phyloP scores from a whole-genome alignment of 2,113 vertebrate species.

The Tauraco erythrolophus region DNA sequence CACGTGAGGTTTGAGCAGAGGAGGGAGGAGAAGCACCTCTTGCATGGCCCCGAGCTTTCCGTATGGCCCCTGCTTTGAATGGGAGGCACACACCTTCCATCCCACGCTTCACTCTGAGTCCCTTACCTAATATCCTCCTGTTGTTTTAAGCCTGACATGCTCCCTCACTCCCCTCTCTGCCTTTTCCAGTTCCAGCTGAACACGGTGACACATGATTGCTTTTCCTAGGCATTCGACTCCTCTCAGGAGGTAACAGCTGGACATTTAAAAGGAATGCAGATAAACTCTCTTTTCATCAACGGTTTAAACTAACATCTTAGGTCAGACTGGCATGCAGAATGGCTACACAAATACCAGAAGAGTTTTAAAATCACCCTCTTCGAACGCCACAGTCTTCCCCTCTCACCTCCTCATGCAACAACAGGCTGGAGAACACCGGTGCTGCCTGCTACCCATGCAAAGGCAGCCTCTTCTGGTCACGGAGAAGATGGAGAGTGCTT shows the following conservation, averaged over 20 bases:
- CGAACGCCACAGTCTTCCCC: background rate
- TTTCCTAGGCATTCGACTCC: background rate
- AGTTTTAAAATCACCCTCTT: background rate
- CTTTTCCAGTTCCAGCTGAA: background rate
- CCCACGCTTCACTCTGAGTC: background rate
- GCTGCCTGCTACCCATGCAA: background rate
- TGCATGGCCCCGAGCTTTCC: background rate
- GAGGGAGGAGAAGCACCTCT: background rate
- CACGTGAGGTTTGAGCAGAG: fast-evolving
- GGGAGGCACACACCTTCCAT: background rate
- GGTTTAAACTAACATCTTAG: background rate
- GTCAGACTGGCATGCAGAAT: background rate
- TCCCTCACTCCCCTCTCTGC: background rate
- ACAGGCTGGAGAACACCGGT: fast-evolving
- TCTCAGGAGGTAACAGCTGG: background rate
- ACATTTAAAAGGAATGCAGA: background rate
- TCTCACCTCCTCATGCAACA: background rate
- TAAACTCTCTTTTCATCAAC: background rate
- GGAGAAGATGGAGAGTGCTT: background rate
- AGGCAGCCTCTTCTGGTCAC: background rate
- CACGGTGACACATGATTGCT: background rate
- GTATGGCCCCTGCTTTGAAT: background rate
- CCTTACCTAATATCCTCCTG: background rate
- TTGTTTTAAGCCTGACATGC: background rate
- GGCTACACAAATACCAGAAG: background rate